Evolutionary conservation across 2,888 invertebrate genomes (phyloP).

Genomic region (Carabus problematicus): DNA sequence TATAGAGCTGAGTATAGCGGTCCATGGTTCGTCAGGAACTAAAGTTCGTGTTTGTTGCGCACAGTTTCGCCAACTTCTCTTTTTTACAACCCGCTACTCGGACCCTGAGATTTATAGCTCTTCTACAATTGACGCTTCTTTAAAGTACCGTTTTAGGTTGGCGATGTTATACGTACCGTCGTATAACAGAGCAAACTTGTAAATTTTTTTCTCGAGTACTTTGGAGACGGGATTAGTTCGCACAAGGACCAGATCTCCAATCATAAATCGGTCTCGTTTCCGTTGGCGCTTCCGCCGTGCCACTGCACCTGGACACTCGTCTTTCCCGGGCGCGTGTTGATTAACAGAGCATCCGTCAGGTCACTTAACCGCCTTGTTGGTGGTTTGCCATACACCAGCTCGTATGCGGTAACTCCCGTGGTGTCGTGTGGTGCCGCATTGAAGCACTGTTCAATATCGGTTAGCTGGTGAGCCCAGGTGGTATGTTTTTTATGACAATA

Average conservation of each 20-base stretch:
- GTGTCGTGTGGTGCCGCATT: slow-evolving; percentile 28
- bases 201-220: too few relatives aligned
- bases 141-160: too few relatives aligned
- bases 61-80: too few relatives aligned
- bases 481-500: slow-evolving; percentile 38
- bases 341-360: background rate
- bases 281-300: background rate
- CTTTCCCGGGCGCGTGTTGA: background rate
- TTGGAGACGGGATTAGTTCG: slow-evolving; percentile 9
- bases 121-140: too few relatives aligned
- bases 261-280: background rate
- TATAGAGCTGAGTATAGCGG: too few relatives aligned
- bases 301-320: too few relatives aligned
- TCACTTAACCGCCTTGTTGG: background rate
- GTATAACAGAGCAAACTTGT: too few relatives aligned
- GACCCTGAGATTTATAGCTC: too few relatives aligned
- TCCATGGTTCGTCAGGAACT: too few relatives aligned
- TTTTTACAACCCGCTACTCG: too few relatives aligned
- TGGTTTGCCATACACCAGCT: slow-evolving; percentile 14
- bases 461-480: slow-evolving; percentile 19
- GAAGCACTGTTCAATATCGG: slow-evolving; percentile 30
- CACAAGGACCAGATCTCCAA: slow-evolving; percentile 23
- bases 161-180: too few relatives aligned
- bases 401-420: slow-evolving; percentile 30
- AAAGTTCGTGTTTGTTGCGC: too few relatives aligned